Percentiles rank a stretch among this genome's conserved stretches.
phyloP scores from a whole-genome alignment of 2,797 vertebrate species.

The Galago senegalensis region DNA sequence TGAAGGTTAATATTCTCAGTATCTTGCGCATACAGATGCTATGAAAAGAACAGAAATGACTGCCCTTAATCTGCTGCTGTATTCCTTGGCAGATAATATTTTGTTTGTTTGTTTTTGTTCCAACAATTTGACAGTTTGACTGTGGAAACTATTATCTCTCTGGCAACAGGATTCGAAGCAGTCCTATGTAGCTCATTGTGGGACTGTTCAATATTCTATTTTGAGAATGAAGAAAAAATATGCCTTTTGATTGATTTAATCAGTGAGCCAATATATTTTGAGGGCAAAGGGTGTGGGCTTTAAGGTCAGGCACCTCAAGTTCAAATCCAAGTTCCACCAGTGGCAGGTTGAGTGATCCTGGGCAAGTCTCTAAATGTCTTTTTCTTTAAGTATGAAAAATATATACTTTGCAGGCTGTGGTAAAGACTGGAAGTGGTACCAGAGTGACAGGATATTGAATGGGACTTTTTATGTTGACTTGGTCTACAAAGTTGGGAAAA shows the following conservation, averaged over 20 bases:
- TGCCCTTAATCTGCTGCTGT: constrained; percentile 71
- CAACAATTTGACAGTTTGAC: constrained; percentile 74
- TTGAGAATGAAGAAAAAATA: constrained; percentile 43
- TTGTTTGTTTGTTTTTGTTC: constrained; percentile 83
- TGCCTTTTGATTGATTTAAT: constrained; percentile 60
- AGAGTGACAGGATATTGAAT: not conserved
- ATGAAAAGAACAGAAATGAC: constrained; percentile 77
- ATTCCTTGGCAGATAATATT: constrained; percentile 79
- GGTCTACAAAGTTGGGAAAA: not conserved
- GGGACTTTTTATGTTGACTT: not conserved
- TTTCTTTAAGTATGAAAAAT: not conserved
- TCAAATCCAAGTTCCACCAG: constrained; percentile 9
- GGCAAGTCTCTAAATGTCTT: not conserved
- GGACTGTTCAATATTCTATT: constrained; percentile 62
- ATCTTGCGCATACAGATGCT: constrained; percentile 80
- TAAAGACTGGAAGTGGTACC: not conserved
- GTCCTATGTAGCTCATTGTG: constrained; percentile 30
- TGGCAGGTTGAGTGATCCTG: not conserved
- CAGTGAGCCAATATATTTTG: constrained; percentile 6
- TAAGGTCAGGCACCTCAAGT: constrained; percentile 28
- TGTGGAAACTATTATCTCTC: constrained; percentile 75
- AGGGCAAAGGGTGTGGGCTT: not conserved
- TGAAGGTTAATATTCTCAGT: constrained; percentile 79
- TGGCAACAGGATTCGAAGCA: constrained; percentile 61
- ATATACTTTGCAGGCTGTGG: not conserved